phyloP scores from a whole-genome alignment of 1,140 invertebrate species.

The Dinoponera quadriceps region DNA sequence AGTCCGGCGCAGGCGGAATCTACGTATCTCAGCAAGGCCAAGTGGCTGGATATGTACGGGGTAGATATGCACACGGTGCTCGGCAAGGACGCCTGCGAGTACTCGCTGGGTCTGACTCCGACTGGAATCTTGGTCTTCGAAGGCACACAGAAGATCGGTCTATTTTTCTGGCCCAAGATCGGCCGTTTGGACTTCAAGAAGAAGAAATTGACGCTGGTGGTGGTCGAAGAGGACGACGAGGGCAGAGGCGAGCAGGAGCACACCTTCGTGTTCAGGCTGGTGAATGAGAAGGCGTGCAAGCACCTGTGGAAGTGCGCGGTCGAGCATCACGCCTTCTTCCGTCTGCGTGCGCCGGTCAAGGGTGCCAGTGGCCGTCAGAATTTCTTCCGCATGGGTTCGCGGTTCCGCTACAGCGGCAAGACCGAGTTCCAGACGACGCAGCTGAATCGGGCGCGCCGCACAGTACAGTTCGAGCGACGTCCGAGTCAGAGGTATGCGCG shows the following conservation, averaged over 20 bases:
- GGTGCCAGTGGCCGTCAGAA: slow-evolving; percentile 96
- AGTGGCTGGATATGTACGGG: slow-evolving; percentile 98
- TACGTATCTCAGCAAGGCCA: slow-evolving; percentile 96
- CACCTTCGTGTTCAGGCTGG: slow-evolving; percentile 92
- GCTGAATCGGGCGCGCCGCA: slow-evolving; percentile 93
- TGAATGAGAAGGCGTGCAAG: slow-evolving; percentile 99
- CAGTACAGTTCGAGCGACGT: slow-evolving; percentile 97
- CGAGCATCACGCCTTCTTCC: slow-evolving; percentile 99
- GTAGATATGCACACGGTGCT: slow-evolving; percentile 98
- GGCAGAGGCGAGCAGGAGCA: slow-evolving; percentile 95
- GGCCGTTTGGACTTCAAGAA: slow-evolving; percentile 97
- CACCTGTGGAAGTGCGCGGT: slow-evolving; percentile 99
- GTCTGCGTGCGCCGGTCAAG: slow-evolving; percentile 95
- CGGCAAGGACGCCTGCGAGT: slow-evolving; percentile 98
- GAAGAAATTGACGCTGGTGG: slow-evolving; percentile 97
- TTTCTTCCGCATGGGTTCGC: slow-evolving; percentile 98
- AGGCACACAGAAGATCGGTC: slow-evolving; percentile 96
- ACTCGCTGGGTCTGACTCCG: slow-evolving; percentile 98
- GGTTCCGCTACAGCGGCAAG: slow-evolving; percentile 97
- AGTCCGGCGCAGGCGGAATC: slow-evolving; percentile 97
- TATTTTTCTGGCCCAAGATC: slow-evolving; percentile 99
- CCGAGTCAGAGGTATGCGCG: slow-evolving; percentile 98
- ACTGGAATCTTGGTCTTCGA: slow-evolving; percentile 99
- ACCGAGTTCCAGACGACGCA: slow-evolving; percentile 98
- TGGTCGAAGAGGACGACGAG: slow-evolving; percentile 98